Conservation (phyloP, 2,113 vertebrate genomes). For the Mus pahari region DNA sequence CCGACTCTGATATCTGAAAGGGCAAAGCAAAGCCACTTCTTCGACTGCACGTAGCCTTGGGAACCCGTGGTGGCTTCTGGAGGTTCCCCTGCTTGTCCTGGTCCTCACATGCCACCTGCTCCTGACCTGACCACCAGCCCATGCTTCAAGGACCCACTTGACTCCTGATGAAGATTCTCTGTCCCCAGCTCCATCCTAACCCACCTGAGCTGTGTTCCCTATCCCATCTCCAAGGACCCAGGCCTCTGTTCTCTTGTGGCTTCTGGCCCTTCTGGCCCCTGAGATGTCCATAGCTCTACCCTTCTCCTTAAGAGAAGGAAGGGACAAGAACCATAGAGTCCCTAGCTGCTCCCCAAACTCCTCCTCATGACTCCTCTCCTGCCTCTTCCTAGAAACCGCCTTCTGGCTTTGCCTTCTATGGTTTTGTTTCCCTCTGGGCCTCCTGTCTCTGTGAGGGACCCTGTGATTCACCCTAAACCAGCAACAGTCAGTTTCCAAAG, state of each 20-base stretch:
- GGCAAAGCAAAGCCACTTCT: background rate
- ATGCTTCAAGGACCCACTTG: background rate
- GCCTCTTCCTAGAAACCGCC: background rate
- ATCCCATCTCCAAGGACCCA: background rate
- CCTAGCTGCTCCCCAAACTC: background rate
- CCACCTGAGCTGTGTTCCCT: background rate
- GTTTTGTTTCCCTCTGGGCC: background rate
- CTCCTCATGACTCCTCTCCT: background rate
- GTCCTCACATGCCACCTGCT: background rate
- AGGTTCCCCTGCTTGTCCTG: background rate
- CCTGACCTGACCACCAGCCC: background rate
- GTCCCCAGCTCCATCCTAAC: background rate
- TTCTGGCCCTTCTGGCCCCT: background rate
- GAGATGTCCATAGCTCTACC: background rate
- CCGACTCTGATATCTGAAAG: background rate
- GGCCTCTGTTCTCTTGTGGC: background rate
- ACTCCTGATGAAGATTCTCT: background rate
- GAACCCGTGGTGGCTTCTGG: background rate
- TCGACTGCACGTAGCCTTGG: background rate
- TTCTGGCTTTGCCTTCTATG: too few species aligned
- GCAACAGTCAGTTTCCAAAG: background rate
- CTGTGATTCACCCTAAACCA: background rate
- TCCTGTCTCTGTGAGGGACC: background rate
- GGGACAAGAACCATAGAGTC: background rate
- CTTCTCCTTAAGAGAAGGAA: background rate